A percentile compares a stretch with the other conserved stretches of the same genome.
Conservation (phyloP, 2,888 invertebrate species). For the Thereva unica region DNA sequence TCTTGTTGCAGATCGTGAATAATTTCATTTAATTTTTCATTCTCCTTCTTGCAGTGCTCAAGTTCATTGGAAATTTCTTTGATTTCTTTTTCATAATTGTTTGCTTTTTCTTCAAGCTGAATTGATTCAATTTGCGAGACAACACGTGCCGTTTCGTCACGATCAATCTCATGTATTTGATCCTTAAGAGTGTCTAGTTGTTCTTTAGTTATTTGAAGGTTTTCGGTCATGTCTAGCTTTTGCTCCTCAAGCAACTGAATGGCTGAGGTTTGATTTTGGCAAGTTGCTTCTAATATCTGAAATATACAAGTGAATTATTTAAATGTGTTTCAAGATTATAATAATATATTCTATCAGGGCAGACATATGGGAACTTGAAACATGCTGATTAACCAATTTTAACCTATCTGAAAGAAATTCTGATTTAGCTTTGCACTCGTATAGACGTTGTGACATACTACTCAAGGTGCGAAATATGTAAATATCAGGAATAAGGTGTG, state of each 20-base stretch:
- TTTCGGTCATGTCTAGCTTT: constrained; percentile 69
- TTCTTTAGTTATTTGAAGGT: constrained; percentile 64
- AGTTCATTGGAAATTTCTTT: constrained; percentile 60
- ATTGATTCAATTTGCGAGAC: constrained; percentile 77
- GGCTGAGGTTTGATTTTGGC: constrained; percentile 49
- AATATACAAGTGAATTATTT: constrained; percentile 5
- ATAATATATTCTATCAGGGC: too few relatives aligned
- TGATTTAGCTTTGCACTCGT: too few relatives aligned
- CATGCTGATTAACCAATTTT: too few relatives aligned
- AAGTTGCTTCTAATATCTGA: constrained; percentile 47
- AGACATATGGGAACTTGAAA: too few relatives aligned
- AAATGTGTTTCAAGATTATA: too few relatives aligned
- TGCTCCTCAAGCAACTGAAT: constrained; percentile 63
- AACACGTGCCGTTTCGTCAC: constrained; percentile 71
- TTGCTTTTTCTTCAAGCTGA: constrained; percentile 78
- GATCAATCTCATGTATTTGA: constrained; percentile 65
- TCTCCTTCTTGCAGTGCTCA: constrained; percentile 61
- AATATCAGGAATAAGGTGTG: too few relatives aligned
- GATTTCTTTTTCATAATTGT: constrained; percentile 53
- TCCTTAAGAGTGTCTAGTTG: constrained; percentile 67
- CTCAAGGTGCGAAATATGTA: too few relatives aligned
- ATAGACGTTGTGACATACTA: too few relatives aligned
- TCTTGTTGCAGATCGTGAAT: constrained; percentile 65
- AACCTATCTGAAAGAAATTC: too few relatives aligned
- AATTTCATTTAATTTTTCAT: constrained; percentile 61